Evolutionary conservation across 2,113 vertebrate species (phyloP), one percentile per base, ranked within the genome.

Genomic region (Menidia beryllina): DNA sequence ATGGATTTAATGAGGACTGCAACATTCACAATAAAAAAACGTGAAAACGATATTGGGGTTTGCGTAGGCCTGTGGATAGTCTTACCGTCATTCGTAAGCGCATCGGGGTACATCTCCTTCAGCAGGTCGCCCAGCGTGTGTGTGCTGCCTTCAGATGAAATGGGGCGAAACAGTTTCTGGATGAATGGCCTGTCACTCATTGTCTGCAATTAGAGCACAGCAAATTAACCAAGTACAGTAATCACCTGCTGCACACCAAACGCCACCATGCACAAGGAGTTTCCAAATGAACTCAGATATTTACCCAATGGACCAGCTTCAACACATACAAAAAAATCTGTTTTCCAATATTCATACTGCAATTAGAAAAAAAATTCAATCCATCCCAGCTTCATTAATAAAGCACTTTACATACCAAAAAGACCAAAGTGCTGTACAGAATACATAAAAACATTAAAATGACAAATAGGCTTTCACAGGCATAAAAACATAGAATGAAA

Each of bases 141-240:
- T 19, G 91, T 34, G 11, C 93, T 93, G 69, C 97, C 96, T 79
- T 98, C 96, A 57, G 93, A 65, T 62, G 96, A 93, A 87, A 96
- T 47, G 6, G 98, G 97, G 38, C 97, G 96, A 90, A 98, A 98
- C 19, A 96, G 93, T 83, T 96, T 99, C 93, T 99, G 98, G 89
- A 98, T 95, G 91, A 98, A 99, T 56, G 97, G 97, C 52, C 95
- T 91, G 61, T 98, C 96, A 55, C 94, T 95, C 43, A 92, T 94
- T 14, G 95, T 94, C 98, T 99, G 89, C 38, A 82, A 63, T n/a
- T 4, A 69, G 8, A 83, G 43, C 17, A 41, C n/a, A 20, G 21
- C 9, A 72, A 72, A 72, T 47, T n/a, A 0, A 17, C 19, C 17
- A 57, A 67, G 11, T 4, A 19, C 6, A 30, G 39, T 13, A 20